Conservation (phyloP, 1,140 invertebrate genomes). For the Drosophila seguyi region DNA sequence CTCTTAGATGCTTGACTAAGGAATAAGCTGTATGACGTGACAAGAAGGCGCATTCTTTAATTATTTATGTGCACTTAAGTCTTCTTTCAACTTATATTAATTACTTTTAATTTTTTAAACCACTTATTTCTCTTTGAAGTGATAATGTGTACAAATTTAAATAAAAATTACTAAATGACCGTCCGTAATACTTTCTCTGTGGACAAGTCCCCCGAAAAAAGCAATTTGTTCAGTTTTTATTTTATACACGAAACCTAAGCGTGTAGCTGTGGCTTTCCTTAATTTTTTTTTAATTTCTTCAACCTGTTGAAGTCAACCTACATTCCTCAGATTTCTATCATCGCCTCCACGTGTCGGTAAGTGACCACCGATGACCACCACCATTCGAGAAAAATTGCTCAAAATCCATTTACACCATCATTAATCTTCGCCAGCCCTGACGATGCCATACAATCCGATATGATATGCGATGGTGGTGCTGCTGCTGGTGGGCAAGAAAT, state of each 20-base stretch:
- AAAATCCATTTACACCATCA: slow-evolving; percentile 56
- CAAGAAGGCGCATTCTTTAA: too few relatives aligned
- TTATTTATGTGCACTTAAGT: too few relatives aligned
- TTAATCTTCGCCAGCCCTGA: slow-evolving; percentile 38
- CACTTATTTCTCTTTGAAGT: neutral
- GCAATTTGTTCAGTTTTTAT: neutral
- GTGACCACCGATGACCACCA: slow-evolving; percentile 19
- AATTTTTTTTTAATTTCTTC: neutral
- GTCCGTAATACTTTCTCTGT: neutral
- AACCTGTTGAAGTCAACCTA: slow-evolving; percentile 41
- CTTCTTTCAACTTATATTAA: too few relatives aligned
- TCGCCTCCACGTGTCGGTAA: slow-evolving; percentile 51
- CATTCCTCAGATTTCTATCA: slow-evolving; percentile 29
- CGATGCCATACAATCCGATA: slow-evolving; percentile 11
- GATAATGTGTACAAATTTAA: neutral
- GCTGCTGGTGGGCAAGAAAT: slow-evolving; percentile 35
- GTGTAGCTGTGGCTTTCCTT: neutral
- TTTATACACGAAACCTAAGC: slow-evolving; percentile 1
- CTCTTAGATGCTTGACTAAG: neutral
- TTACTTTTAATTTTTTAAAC: too few relatives aligned
- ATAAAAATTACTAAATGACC: neutral
- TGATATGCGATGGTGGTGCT: slow-evolving; percentile 1
- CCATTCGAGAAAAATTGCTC: slow-evolving; percentile 16
- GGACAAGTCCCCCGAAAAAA: neutral
- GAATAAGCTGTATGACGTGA: neutral